phyloP scores from a whole-genome alignment of 2,113 vertebrate genomes.

The Solenodon paradoxus region DNA sequence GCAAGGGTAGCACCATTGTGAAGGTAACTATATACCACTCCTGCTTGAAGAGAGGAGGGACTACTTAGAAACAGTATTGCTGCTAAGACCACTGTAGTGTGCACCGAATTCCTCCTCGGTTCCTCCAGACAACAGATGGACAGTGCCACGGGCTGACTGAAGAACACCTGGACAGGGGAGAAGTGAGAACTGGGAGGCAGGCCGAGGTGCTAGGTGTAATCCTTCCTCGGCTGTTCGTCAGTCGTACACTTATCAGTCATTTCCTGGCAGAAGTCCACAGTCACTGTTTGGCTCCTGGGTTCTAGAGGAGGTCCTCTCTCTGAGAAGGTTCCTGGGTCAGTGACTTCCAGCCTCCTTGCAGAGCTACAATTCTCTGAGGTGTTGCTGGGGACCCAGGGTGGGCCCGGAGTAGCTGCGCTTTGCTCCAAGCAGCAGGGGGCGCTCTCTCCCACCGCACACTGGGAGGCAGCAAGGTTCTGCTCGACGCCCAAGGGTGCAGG shows the following conservation, averaged over 20 bases:
- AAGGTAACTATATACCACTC: slow-evolving; percentile 85
- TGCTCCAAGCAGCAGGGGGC: slow-evolving; percentile 87
- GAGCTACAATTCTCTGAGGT: slow-evolving; percentile 84
- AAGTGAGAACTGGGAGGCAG: slow-evolving; percentile 72
- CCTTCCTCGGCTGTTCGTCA: slow-evolving; percentile 97
- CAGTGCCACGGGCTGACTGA: slow-evolving; percentile 90
- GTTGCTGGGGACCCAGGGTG: slow-evolving; percentile 83
- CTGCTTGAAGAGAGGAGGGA: slow-evolving; percentile 85
- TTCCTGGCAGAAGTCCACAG: slow-evolving; percentile 99
- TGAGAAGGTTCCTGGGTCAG: slow-evolving; percentile 84
- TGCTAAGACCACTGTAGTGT: slow-evolving; percentile 92
- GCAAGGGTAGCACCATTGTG: slow-evolving; percentile 91
- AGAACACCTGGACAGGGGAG: slow-evolving; percentile 84
- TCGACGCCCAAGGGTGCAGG: slow-evolving; percentile 86
- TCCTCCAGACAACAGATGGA: slow-evolving; percentile 87
- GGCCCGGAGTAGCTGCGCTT: slow-evolving; percentile 79
- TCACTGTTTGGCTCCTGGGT: slow-evolving; percentile 95
- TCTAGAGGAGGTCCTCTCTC: slow-evolving; percentile 87
- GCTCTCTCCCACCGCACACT: slow-evolving; percentile 83
- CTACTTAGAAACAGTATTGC: slow-evolving; percentile 89
- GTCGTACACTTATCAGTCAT: slow-evolving; percentile 99
- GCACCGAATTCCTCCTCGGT: slow-evolving; percentile 86
- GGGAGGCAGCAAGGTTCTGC: slow-evolving; percentile 86
- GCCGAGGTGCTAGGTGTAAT: slow-evolving; percentile 88
- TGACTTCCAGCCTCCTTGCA: slow-evolving; percentile 79